A percentile compares a stretch with the other conserved stretches of the same genome.
Evolutionary conservation across 2,113 vertebrate species (phyloP).

Genomic region (Garra rufa): DNA sequence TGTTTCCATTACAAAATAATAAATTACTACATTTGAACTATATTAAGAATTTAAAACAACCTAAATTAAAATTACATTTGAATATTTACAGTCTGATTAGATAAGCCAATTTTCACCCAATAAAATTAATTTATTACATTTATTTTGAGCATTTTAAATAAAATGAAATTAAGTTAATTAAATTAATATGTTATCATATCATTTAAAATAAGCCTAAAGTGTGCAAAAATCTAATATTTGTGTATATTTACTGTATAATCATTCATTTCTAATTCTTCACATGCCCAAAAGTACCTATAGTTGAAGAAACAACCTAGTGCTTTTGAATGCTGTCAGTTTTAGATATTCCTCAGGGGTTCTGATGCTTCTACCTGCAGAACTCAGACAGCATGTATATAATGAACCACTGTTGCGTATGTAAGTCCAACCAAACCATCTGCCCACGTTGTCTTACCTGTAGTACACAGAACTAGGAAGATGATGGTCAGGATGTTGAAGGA

Average conservation of each 20-base stretch:
- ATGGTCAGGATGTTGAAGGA: slow-evolving; percentile 88
- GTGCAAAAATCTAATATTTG: not conserved
- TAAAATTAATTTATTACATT: not conserved
- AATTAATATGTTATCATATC: not conserved
- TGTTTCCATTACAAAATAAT: not conserved
- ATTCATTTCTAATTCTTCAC: not conserved
- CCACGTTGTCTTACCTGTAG: slow-evolving; percentile 85
- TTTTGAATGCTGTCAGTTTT: no score
- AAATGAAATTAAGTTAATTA: not conserved
- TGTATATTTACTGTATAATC: not conserved
- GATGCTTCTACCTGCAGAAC: not conserved
- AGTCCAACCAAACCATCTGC: slow-evolving; percentile 6
- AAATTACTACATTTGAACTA: not conserved
- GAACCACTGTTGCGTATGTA: not conserved
- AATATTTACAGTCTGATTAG: no score
- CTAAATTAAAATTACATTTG: not conserved
- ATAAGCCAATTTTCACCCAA: not conserved
- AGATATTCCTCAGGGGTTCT: not conserved
- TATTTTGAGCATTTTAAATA: not conserved
- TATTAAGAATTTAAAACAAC: not conserved
- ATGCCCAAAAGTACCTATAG: not conserved
- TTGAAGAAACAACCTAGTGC: not conserved
- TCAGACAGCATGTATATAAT: not conserved
- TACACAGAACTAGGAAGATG: slow-evolving; percentile 85
- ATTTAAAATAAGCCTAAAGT: no score